Conservation (phyloP, 2,888 invertebrate species). For the Eupithecia pulchellata region DNA sequence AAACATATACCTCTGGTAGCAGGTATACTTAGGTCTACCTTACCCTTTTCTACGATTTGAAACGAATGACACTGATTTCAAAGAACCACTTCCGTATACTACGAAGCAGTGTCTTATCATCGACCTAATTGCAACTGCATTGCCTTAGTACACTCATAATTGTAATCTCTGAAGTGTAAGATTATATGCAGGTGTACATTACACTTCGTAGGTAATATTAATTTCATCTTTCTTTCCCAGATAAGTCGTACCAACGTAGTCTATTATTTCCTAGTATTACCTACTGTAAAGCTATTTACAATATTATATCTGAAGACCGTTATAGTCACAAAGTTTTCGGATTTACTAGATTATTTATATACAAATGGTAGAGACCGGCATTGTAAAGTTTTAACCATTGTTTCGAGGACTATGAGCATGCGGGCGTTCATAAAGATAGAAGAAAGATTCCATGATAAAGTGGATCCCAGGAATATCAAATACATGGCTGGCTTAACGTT, state of each 20-base stretch:
- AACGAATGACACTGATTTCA: slow-evolving; percentile 13
- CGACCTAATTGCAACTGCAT: slow-evolving; percentile 13
- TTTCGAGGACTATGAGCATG: background rate
- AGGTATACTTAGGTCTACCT: background rate
- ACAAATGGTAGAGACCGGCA: background rate
- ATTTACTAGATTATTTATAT: background rate
- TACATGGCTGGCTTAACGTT: slow-evolving; percentile 5
- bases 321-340: background rate
- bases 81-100: background rate
- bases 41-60: background rate
- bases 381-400: background rate
- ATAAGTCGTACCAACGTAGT: background rate
- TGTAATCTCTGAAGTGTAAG: background rate
- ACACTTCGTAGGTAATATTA: background rate
- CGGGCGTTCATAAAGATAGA: background rate
- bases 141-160: slow-evolving; percentile 5
- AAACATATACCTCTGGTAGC: background rate
- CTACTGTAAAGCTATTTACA: background rate
- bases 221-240: background rate
- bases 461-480: slow-evolving; percentile 37
- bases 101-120: slow-evolving; percentile 1
- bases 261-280: background rate
- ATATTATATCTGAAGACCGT: background rate
- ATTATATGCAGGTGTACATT: slow-evolving; percentile 3
- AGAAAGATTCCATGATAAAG: background rate